Evolutionary conservation across 2,797 vertebrate genomes (phyloP), one percentile per base, ranked within the genome.

Genomic region (Mormyrus proboscirostris): DNA sequence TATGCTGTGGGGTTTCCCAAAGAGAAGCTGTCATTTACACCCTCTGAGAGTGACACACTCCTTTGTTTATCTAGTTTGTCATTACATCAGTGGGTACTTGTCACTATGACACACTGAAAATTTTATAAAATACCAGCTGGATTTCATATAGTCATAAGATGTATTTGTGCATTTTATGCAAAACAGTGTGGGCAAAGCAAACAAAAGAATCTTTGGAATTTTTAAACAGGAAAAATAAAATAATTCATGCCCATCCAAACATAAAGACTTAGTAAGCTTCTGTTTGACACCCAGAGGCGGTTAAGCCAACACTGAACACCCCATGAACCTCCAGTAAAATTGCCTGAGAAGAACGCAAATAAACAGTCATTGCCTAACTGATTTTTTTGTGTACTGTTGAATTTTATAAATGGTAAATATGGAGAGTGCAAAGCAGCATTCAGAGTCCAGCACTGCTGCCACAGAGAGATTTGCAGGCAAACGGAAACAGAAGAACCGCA

Each of bases 401-500:
- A 65, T 16, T 47, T 47, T 87, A 49, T n/a, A 29, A 51, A 51
- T 51, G 47, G n/a, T 0, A 16, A 89, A 88, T 87, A 91, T n/a
- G 41, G 12, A 3, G n/a, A 47, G 4, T 88, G 90, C 73, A 90
- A 87, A 91, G 88, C 88, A 91, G 93, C 89, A 92, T 92, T 73
- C 29, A 38, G 29, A 16, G 14, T 91, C n/a, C 49, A 8, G 69
- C 22, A 90, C 92, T 92, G 92, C 91, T 73, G 29, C 29, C 65
- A 14, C 65, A 73, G 12, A 73, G 65, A 91, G 92, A 94, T 94
- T 92, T 91, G 94, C 89, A 89, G 89, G 90, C 90, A 57, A 92
- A 90, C 90, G 90, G 69, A 88, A 89, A 90, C 89, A 83, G 90
- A 38, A 51, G 57, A 62, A 89, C 59, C 29, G 19, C 65, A 12